phyloP scores from a whole-genome alignment of 1,140 invertebrate genomes.

The Pantala flavescens region DNA sequence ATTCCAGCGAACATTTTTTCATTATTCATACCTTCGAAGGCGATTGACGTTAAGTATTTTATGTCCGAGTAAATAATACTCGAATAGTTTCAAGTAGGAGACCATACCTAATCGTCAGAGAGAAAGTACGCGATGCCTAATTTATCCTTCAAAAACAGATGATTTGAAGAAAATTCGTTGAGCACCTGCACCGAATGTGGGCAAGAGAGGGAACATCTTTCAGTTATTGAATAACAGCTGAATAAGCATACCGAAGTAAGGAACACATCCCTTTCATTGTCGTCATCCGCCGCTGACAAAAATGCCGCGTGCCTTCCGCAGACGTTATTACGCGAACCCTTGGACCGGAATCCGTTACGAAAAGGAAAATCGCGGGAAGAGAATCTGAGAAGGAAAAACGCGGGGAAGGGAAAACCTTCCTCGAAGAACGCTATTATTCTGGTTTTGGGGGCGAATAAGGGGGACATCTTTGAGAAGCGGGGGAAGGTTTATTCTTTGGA shows the following conservation, averaged over 20 bases:
- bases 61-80: too few relatives aligned
- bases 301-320: conserved; percentile 1
- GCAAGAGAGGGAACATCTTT: neutral
- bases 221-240: conserved; percentile 1
- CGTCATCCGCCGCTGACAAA: neutral
- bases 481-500: neutral
- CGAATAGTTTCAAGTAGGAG: too few relatives aligned
- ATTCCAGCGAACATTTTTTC: too few relatives aligned
- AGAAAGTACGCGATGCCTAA: too few relatives aligned
- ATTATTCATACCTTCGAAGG: too few relatives aligned
- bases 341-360: neutral
- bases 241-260: conserved; percentile 1
- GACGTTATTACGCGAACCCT: neutral
- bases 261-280: neutral
- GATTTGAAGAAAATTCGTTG: too few relatives aligned
- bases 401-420: neutral
- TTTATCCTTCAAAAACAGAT: too few relatives aligned
- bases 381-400: neutral
- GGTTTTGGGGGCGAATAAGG: neutral
- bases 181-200: too few relatives aligned
- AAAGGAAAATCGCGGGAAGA: neutral
- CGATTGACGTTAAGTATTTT: too few relatives aligned
- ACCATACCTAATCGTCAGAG: too few relatives aligned
- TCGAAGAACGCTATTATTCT: neutral
- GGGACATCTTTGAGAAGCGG: neutral